Conservation (phyloP, 2,797 vertebrate species). For the Acanthornis magna region DNA sequence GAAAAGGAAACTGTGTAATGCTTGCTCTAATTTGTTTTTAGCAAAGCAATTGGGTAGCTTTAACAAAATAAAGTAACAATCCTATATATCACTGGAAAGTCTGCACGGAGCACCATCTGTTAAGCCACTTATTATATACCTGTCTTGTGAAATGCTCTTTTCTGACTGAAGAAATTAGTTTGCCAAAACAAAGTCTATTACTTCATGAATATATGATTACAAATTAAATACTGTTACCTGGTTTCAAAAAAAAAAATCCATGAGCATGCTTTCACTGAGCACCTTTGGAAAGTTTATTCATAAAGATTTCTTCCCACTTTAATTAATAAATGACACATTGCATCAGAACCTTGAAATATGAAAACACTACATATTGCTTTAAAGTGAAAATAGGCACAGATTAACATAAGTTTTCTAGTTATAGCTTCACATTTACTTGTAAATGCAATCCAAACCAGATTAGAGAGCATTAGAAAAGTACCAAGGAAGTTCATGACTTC, state of each 20-base stretch:
- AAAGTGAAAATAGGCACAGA: background rate
- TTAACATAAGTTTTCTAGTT: background rate
- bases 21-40: conserved; percentile 14
- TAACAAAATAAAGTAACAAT: background rate
- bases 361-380: background rate
- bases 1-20: background rate
- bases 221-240: conserved; percentile 4
- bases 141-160: background rate
- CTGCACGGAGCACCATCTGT: background rate
- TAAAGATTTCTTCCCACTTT: background rate
- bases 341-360: background rate
- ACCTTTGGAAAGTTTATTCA: background rate
- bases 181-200: conserved; percentile 6
- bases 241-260: background rate
- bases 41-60: background rate
- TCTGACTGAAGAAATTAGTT: conserved; percentile 20
- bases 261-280: background rate
- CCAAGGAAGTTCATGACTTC: background rate
- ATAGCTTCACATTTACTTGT: background rate
- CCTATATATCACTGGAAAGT: background rate
- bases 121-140: background rate
- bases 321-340: background rate
- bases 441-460: background rate
- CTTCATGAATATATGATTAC: conserved; percentile 4
- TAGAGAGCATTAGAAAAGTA: background rate